Conservation (phyloP, 1,140 invertebrate species). For the Xylocopa sonorina region DNA sequence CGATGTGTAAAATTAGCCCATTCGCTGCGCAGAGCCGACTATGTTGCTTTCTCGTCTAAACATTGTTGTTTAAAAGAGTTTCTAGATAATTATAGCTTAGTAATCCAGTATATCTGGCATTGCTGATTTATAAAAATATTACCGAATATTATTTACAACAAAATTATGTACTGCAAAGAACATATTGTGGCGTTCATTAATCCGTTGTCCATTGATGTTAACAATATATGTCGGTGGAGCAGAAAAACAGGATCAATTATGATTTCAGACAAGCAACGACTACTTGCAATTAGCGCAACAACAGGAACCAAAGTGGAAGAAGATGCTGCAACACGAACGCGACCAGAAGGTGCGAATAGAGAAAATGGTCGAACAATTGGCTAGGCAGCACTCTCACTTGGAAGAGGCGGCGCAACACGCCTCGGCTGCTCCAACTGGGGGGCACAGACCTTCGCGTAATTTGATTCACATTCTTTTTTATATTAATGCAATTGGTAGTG, state of each 20-base stretch:
- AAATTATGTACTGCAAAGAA: neutral
- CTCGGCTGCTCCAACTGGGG: constrained; percentile 73
- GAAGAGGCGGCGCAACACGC: constrained; percentile 90
- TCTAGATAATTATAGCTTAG: neutral
- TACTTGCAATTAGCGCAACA: constrained; percentile 93
- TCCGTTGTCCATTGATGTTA: neutral
- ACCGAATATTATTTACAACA: too few species aligned
- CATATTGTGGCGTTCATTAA: neutral
- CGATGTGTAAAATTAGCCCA: neutral
- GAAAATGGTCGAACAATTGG: constrained; percentile 98
- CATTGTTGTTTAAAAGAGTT: neutral
- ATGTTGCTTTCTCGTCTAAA: neutral
- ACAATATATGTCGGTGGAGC: neutral
- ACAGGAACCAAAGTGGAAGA: constrained; percentile 94
- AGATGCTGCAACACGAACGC: constrained; percentile 95
- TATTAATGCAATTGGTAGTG: constrained; percentile 28
- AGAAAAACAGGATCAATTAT: constrained; percentile 28
- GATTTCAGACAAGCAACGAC: constrained; percentile 91
- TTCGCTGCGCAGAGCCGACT: neutral
- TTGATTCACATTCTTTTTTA: constrained; percentile 58
- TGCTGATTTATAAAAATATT: too few species aligned
- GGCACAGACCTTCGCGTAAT: constrained; percentile 80
- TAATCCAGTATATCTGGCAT: too few species aligned
- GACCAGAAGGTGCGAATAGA: constrained; percentile 97
- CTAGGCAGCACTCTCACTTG: constrained; percentile 96